Evolutionary conservation across 2,113 vertebrate genomes (phyloP), one percentile per base, ranked within the genome.

Genomic region (Oenanthe oenanthe): DNA sequence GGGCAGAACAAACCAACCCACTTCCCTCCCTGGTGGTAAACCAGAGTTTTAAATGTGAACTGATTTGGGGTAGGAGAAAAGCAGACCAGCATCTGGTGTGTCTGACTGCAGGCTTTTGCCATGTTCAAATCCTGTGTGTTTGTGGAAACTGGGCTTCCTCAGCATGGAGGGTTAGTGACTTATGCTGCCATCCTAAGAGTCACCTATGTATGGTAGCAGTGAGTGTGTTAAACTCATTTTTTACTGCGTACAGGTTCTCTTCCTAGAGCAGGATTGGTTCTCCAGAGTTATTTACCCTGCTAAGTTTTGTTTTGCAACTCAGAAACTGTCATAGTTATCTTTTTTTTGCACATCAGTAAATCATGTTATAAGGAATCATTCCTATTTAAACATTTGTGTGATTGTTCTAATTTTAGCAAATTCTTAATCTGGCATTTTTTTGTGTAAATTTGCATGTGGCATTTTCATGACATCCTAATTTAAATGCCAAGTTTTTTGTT

Each of bases 1-100:
- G 54, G 50, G 47, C 88, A 85, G 54, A 88, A 42, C 1, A 3
- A 82, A 90, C 32, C 31, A 83, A 19, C 50, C 36, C 62, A 17
- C 54, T 89, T 72, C 80, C 42, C 67, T 97, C 62, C 75, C 51
- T 85, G 26, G 42, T 83, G 63, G 90, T 82, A 94, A 95, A 94
- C 67, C 79, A 66, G 74, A 73, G 50, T 83, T 92, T 76, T 62
- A 85, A 88, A 72, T 65, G 78, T 51, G 78, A 76, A 65, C 66
- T 92, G 66, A 26, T 82, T 78, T 79, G 51, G 56, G 36, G 28
- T n/a, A 60, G 45, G 40, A 88, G 54, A 42, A 85, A 76, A 68
- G 63, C 45, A 93, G 78, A 42, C 25, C 48, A 31, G 29, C 0
- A 6, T 65, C 88, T 90, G 92, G n/a, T 2, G 1, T 70, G 32